These are phyloP conservation scores for Bactericera cockerelli DNA, from an alignment of 1,140 invertebrate species.

Conservation along the genomic window DNA sequence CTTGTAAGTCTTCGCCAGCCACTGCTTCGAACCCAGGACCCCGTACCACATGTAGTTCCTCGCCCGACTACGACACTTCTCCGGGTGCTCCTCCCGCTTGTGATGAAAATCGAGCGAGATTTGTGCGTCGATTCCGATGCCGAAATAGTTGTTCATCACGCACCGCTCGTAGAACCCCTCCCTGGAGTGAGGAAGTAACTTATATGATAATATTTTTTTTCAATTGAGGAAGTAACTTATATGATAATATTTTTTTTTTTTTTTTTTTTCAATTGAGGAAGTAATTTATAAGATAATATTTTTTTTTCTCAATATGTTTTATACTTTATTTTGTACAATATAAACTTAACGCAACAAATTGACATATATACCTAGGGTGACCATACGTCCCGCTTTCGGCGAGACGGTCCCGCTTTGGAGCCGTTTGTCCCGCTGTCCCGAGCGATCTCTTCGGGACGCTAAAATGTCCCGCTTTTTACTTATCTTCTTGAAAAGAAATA, in stretches of 20 bases:
- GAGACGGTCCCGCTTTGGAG: too few relatives aligned
- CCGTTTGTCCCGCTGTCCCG: too few relatives aligned
- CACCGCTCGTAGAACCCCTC: slow-evolving; percentile 87
- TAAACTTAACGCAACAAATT: too few relatives aligned
- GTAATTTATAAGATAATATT: too few relatives aligned
- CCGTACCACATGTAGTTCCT: slow-evolving; percentile 98
- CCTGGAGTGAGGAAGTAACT: slow-evolving; percentile 29
- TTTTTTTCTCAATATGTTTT: too few relatives aligned
- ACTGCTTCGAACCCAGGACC: slow-evolving; percentile 52
- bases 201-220: slow-evolving; percentile 13
- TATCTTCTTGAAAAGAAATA: too few relatives aligned
- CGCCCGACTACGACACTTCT: slow-evolving; percentile 85
- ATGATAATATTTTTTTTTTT: slow-evolving; percentile 13
- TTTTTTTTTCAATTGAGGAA: too few relatives aligned
- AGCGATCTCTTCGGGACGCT: too few relatives aligned
- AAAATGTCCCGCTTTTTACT: too few relatives aligned
- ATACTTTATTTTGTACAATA: too few relatives aligned
- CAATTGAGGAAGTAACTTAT: background rate
- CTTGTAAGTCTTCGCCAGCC: slow-evolving; percentile 68
- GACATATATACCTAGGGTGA: too few relatives aligned
- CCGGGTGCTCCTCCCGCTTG: slow-evolving; percentile 92
- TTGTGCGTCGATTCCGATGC: slow-evolving; percentile 97
- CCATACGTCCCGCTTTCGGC: too few relatives aligned
- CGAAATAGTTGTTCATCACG: slow-evolving; percentile 99
- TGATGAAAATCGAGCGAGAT: slow-evolving; percentile 96